Base-by-base conservation (phyloP, 2,888 invertebrate genomes). In the Lamellibrachia satsuma region DNA sequence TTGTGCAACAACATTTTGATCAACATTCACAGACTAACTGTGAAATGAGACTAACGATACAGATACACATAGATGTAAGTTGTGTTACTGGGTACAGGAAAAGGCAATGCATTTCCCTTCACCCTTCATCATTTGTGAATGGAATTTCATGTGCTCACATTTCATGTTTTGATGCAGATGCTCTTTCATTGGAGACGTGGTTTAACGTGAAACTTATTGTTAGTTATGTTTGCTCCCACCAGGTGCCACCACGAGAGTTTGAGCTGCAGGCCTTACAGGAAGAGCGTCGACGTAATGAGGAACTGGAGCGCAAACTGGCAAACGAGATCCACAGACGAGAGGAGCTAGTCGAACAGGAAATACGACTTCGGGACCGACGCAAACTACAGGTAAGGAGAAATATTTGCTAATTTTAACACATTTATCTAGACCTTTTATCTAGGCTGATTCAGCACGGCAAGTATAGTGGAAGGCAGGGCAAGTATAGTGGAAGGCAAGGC, bases 271-370 rank as follows among this genome's bases (percentile, higher is more conserved):
- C 97, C 95, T 93, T 96, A 52, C 95, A 95, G 39, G 95, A 95
- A 92, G 95, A 96, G 94, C 95, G 96, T 93, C 96, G 96, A 94
- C 96, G 96, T 93, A 95, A 96, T 90, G 96, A 96, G 94, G 96
- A 95, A 91, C 94, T 96, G 93, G 96, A 96, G 94, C 94, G 96
- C 39, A 96, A 96, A 92, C 95, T 97, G 75, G 96, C 96, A 91
- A 96, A 97, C 93, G 96, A 96, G 95, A 96, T 95, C 94, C 95
- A 94, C 95, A 95, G 95, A 91, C 93, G 95, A 92, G 95, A 95
- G 90, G 95, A 95, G 92, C 94, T 96, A 52, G 95, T 96, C 8
- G 94, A 95, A 55, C 95, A 95, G 93, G 96, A 96, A 93, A 96
- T 97, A 2, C 22, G 22, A 75, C 75, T 75, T 6, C 75, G 75